Evolutionary conservation across 1,140 invertebrate genomes (phyloP).

Genomic region (Sarcophaga bullata): DNA sequence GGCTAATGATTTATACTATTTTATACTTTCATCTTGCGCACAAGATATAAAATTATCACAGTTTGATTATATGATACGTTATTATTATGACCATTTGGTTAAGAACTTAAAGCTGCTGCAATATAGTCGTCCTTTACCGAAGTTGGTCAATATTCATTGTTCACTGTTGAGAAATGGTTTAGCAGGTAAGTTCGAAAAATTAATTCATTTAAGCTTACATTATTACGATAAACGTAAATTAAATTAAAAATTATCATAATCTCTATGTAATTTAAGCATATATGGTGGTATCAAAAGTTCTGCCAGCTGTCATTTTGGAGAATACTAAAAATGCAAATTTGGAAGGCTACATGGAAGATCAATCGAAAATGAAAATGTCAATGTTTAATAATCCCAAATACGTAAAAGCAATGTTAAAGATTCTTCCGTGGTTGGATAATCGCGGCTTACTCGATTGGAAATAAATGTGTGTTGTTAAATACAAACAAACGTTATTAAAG

Average conservation of each 20-base stretch:
- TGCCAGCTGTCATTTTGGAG: slow-evolving; percentile 60
- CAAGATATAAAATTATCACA: slow-evolving; percentile 52
- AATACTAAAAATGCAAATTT: slow-evolving; percentile 51
- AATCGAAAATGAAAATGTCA: slow-evolving; percentile 55
- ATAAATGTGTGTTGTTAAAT: slow-evolving; percentile 40
- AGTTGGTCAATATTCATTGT: slow-evolving; percentile 55
- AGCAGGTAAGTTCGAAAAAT: slow-evolving; percentile 47
- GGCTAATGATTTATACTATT: slow-evolving; percentile 60
- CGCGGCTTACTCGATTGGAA: slow-evolving; percentile 62
- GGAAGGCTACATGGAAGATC: slow-evolving; percentile 52
- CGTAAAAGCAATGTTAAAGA: slow-evolving; percentile 55
- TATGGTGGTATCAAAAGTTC: slow-evolving; percentile 60
- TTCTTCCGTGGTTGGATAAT: slow-evolving; percentile 63
- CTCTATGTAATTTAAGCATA: slow-evolving; percentile 51
- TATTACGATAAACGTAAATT: not conserved
- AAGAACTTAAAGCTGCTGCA: slow-evolving; percentile 58
- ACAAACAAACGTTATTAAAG: not conserved
- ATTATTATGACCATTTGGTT: slow-evolving; percentile 57
- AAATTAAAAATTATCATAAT: not conserved
- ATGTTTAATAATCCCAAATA: slow-evolving; percentile 63
- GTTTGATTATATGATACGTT: slow-evolving; percentile 61
- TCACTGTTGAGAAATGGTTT: slow-evolving; percentile 57
- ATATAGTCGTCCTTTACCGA: slow-evolving; percentile 61
- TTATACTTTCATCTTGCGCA: slow-evolving; percentile 59
- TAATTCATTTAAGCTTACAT: not conserved